These are phyloP conservation scores for Macrosteles quadrilineatus DNA, from an alignment of 1,140 invertebrate species.

Conservation along the genomic window DNA sequence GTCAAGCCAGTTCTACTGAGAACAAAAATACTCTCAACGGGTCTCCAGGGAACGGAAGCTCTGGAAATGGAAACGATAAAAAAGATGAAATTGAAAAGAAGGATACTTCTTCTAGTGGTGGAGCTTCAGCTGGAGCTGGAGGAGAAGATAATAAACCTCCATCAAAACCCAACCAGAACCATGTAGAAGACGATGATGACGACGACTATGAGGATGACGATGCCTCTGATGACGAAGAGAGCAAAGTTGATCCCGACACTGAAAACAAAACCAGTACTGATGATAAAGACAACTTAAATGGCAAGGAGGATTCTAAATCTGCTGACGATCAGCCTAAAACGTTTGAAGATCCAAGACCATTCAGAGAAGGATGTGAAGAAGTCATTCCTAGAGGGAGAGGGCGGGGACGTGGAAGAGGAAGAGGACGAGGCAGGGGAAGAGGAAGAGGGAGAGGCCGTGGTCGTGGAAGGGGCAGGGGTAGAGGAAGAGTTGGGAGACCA, in stretches of 20 bases:
- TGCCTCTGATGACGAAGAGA: neutral
- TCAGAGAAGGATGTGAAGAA: no score
- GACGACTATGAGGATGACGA: neutral
- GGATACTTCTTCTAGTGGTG: neutral
- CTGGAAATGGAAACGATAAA: neutral
- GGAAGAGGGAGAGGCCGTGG: neutral
- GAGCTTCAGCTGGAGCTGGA: neutral
- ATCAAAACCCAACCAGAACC: neutral
- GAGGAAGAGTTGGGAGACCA: neutral
- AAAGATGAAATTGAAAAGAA: neutral
- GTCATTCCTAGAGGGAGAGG: slow-evolving; percentile 37
- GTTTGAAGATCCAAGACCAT: slow-evolving; percentile 48
- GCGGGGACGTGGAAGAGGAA: slow-evolving; percentile 48
- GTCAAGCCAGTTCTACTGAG: neutral
- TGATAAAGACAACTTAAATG: neutral
- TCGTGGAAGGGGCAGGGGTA: neutral
- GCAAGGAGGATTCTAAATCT: neutral
- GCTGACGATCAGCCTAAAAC: slow-evolving; percentile 46
- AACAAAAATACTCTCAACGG: no score
- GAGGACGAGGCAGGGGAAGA: neutral
- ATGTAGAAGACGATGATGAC: neutral
- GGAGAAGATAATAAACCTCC: neutral
- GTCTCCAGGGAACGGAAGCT: neutral
- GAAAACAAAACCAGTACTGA: neutral
- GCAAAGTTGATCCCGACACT: neutral